Evolutionary conservation across 2,888 invertebrate genomes (phyloP).

Genomic region (Drosophila mulleri): DNA sequence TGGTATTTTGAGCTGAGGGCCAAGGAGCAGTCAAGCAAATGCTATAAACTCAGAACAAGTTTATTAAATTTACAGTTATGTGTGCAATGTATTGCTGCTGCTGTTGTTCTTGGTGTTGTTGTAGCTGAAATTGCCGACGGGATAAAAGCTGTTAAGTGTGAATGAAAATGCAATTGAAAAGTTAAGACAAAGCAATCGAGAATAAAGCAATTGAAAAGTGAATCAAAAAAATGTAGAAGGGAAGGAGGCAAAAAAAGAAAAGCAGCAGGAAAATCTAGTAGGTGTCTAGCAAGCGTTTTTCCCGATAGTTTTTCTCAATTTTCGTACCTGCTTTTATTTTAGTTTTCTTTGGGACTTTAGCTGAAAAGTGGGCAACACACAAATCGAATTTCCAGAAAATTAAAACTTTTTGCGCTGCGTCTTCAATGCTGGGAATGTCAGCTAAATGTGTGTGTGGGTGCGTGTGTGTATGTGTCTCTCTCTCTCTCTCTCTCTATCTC

Average conservation of each 20-base stretch:
- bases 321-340: neutral
- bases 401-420: conserved; percentile 34
- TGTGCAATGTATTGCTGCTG: conserved; percentile 40
- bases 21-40: conserved; percentile 59
- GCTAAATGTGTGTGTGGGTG: neutral
- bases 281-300: conserved; percentile 9
- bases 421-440: conserved; percentile 3
- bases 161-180: conserved; percentile 58
- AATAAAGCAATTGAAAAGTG: conserved; percentile 44
- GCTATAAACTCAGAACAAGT: conserved; percentile 71
- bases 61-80: conserved; percentile 76
- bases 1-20: conserved; percentile 23
- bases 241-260: too few relatives aligned
- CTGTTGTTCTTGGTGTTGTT: conserved; percentile 1
- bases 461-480: neutral
- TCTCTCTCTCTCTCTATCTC: conserved; percentile 20
- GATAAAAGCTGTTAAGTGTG: conserved; percentile 46
- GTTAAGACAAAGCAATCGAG: conserved; percentile 60
- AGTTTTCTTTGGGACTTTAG: conserved; percentile 5
- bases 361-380: conserved; percentile 55
- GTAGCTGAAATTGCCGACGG: conserved; percentile 49
- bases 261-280: neutral
- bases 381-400: conserved; percentile 53
- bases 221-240: neutral
- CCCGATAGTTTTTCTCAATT: conserved; percentile 20